Evolutionary conservation across 2,888 invertebrate genomes (phyloP).

Genomic region (Mythimna loreyi): DNA sequence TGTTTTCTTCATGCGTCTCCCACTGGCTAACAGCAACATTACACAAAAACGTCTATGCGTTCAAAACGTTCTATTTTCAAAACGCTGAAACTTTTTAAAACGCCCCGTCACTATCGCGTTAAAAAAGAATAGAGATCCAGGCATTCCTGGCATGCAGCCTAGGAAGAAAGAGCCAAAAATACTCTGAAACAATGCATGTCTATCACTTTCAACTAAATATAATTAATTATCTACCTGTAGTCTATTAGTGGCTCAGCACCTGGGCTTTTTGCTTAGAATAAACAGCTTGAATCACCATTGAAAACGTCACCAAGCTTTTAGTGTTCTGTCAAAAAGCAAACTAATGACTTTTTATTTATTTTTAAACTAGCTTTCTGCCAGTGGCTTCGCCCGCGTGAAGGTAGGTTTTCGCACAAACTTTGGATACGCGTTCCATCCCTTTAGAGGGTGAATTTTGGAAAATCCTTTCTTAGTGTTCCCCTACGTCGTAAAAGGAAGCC

Average conservation of each 20-base stretch:
- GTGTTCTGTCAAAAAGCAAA: background rate
- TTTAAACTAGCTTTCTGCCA: too few relatives aligned
- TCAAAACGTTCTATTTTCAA: constrained; percentile 22
- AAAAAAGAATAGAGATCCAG: constrained; percentile 16
- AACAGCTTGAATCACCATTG: background rate
- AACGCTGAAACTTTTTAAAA: constrained; percentile 12
- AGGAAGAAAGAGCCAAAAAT: constrained; percentile 26
- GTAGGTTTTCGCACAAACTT: too few relatives aligned
- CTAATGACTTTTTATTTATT: background rate
- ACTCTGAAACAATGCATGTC: constrained; percentile 25
- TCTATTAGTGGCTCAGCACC: background rate
- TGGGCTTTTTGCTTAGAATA: constrained; percentile 9
- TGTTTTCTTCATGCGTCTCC: too few relatives aligned
- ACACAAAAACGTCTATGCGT: background rate
- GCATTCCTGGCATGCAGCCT: constrained; percentile 40
- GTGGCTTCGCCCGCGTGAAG: too few relatives aligned
- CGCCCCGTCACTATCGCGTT: constrained; percentile 20
- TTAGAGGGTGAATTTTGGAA: too few relatives aligned
- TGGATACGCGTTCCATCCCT: too few relatives aligned
- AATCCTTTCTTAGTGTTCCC: too few relatives aligned
- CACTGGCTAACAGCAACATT: background rate
- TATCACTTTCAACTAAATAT: constrained; percentile 26
- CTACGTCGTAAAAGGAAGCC: too few relatives aligned
- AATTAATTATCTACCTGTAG: constrained; percentile 7
- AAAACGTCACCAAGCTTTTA: background rate